Evolutionary conservation across 2,888 invertebrate genomes (phyloP).

Genomic region (Clistopyga incitator): DNA sequence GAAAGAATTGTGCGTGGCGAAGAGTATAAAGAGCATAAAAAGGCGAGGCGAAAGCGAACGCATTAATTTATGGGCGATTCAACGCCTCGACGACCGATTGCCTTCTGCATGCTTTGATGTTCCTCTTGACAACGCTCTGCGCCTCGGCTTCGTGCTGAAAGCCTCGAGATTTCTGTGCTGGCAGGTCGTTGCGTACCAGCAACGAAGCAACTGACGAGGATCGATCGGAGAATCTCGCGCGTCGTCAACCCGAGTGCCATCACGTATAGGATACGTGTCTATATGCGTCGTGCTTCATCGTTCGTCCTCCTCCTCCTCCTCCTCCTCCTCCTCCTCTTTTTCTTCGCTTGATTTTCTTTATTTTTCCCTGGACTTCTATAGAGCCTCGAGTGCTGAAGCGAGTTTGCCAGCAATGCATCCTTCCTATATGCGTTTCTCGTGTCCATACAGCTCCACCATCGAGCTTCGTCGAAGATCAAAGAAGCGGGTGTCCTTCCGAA

Average conservation of each 20-base stretch:
- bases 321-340: background rate
- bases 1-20: constrained; percentile 34
- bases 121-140: constrained; percentile 30
- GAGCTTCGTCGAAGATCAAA: constrained; percentile 60
- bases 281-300: constrained; percentile 56
- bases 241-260: constrained; percentile 68
- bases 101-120: constrained; percentile 47
- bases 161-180: constrained; percentile 14
- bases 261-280: constrained; percentile 69
- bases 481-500: constrained; percentile 69
- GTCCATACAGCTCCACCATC: constrained; percentile 9
- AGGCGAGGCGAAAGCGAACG: constrained; percentile 52
- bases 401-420: constrained; percentile 9
- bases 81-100: constrained; percentile 61
- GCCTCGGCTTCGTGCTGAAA: constrained; percentile 16
- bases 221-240: constrained; percentile 60
- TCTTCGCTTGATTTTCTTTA: constrained; percentile 18
- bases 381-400: background rate
- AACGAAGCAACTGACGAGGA: constrained; percentile 45
- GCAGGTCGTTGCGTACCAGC: constrained; percentile 30
- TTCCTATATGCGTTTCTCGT: constrained; percentile 15
- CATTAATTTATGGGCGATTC: constrained; percentile 68
- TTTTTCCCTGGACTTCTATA: constrained; percentile 10
- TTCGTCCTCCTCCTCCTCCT: constrained; percentile 33
- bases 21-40: constrained; percentile 30